A percentile compares a stretch with the other conserved stretches of the same genome.
phyloP scores from a whole-genome alignment of 1,140 invertebrate genomes.

The Gryllus bimaculatus region DNA sequence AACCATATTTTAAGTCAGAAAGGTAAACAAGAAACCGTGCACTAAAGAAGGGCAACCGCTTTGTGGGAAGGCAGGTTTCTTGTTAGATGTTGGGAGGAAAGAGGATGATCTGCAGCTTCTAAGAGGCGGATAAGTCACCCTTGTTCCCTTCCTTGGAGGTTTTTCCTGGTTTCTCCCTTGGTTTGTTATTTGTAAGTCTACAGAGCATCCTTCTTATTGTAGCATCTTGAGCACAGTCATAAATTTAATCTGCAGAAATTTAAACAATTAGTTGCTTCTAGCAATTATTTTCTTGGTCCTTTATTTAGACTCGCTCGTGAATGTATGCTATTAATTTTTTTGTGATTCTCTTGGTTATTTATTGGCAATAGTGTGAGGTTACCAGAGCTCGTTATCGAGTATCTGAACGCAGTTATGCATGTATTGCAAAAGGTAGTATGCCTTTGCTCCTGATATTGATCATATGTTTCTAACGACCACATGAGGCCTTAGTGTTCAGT shows the following conservation, averaged over 20 bases:
- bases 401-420: background rate
- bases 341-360: background rate
- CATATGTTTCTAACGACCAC: background rate
- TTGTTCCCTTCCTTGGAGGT: background rate
- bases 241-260: background rate
- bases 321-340: background rate
- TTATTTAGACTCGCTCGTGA: background rate
- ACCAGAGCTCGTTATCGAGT: background rate
- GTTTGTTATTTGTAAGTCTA: background rate
- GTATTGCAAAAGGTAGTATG: background rate
- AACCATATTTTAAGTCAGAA: conserved; percentile 1
- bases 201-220: background rate
- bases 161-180: background rate
- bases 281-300: background rate
- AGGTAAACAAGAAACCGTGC: background rate
- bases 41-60: background rate
- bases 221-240: background rate
- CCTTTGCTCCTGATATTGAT: background rate
- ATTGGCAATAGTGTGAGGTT: background rate
- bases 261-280: background rate
- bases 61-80: conserved; percentile 3
- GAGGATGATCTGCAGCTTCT: background rate
- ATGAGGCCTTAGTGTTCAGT: background rate
- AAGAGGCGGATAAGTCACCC: background rate
- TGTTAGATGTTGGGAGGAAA: background rate